phyloP scores from a whole-genome alignment of 2,797 vertebrate genomes.

The Antennarius maculatus region DNA sequence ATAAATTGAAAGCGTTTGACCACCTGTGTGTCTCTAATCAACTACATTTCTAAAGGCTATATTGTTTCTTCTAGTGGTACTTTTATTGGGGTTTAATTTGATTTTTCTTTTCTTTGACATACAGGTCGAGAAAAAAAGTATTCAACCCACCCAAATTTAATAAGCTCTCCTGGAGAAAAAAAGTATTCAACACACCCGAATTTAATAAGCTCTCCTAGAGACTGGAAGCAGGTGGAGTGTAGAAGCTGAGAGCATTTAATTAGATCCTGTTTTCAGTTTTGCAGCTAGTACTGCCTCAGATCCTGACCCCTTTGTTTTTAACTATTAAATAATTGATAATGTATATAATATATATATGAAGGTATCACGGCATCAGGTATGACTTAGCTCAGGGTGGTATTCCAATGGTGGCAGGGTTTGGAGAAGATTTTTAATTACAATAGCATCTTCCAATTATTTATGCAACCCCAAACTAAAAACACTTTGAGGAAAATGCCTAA shows the following conservation, averaged over 20 bases:
- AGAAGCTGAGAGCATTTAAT: slow-evolving; percentile 50
- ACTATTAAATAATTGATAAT: slow-evolving; percentile 48
- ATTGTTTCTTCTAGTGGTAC: slow-evolving; percentile 13
- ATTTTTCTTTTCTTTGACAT: slow-evolving; percentile 11
- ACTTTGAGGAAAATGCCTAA: background rate
- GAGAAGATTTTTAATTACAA: slow-evolving; percentile 14
- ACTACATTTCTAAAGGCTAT: background rate
- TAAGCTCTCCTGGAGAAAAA: too few relatives aligned
- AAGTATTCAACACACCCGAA: slow-evolving; percentile 22
- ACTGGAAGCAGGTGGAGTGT: slow-evolving; percentile 17
- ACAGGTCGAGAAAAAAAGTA: slow-evolving; percentile 19
- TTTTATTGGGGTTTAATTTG: slow-evolving; percentile 29
- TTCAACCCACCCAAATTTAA: too few relatives aligned
- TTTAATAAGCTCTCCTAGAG: slow-evolving; percentile 43
- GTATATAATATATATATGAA: background rate
- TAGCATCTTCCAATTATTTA: slow-evolving; percentile 42
- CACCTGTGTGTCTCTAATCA: background rate
- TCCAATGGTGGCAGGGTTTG: slow-evolving; percentile 20
- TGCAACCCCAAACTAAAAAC: slow-evolving; percentile 22
- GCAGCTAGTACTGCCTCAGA: slow-evolving; percentile 12
- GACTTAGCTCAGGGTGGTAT: slow-evolving; percentile 14
- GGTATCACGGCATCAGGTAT: slow-evolving; percentile 11
- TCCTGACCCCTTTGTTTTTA: slow-evolving; percentile 51
- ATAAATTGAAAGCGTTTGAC: slow-evolving; percentile 1
- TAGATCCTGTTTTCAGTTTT: slow-evolving; percentile 38